phyloP scores from a whole-genome alignment of 2,113 vertebrate species.

The Alethe diademata region DNA sequence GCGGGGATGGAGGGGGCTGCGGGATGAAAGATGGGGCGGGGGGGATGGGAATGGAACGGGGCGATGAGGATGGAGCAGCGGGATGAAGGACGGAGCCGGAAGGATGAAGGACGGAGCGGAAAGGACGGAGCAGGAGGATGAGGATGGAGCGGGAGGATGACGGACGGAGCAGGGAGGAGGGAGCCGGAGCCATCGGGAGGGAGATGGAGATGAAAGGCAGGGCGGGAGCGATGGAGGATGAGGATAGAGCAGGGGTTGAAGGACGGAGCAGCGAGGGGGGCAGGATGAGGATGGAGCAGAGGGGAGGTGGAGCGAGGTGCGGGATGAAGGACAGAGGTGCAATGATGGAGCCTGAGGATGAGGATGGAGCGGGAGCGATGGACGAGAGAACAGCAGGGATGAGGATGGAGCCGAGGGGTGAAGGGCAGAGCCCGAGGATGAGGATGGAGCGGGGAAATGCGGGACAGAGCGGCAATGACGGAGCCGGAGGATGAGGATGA shows the following conservation, averaged over 20 bases:
- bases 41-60: background rate
- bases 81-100: background rate
- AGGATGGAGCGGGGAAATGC: background rate
- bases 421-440: background rate
- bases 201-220: background rate
- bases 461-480: background rate
- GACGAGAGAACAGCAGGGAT: background rate
- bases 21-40: too few relatives aligned
- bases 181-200: background rate
- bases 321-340: background rate
- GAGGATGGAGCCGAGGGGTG: background rate
- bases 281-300: background rate
- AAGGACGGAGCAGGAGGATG: background rate
- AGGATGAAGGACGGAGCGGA: background rate
- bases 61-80: background rate
- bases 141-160: background rate
- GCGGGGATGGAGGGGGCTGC: background rate
- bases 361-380: background rate
- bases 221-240: background rate
- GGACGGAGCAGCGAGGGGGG: background rate
- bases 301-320: background rate
- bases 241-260: background rate
- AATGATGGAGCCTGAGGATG: background rate
- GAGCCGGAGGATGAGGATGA: background rate
- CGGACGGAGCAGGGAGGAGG: background rate